A percentile compares a stretch with the other conserved stretches of the same genome.
These are phyloP conservation scores for Turnix velox DNA, from an alignment of 2,113 vertebrate genomes.

Conservation along the genomic window DNA sequence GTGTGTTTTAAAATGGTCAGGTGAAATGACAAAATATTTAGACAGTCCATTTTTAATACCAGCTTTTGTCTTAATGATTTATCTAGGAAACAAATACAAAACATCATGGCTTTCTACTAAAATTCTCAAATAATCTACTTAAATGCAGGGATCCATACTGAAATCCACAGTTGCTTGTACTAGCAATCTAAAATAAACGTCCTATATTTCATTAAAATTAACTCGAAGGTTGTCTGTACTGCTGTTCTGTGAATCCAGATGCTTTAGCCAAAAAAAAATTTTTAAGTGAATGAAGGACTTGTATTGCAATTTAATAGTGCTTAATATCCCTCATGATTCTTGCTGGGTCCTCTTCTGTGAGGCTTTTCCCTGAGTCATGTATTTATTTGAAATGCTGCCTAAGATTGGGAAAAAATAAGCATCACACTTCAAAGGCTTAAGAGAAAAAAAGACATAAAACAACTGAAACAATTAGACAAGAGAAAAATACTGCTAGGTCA, in stretches of 20 bases:
- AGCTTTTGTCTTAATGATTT: slow-evolving; percentile 49
- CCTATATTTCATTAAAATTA: slow-evolving; percentile 43
- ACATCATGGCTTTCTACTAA: slow-evolving; percentile 66
- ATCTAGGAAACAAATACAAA: slow-evolving; percentile 64
- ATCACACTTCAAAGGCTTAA: background rate
- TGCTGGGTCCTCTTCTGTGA: slow-evolving; percentile 83
- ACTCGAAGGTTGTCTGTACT: slow-evolving; percentile 57
- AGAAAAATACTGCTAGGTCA: background rate
- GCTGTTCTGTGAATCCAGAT: slow-evolving; percentile 65
- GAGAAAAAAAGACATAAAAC: background rate
- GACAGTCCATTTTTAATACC: slow-evolving; percentile 47
- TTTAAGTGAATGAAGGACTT: slow-evolving; percentile 26
- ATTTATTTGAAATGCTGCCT: slow-evolving; percentile 87
- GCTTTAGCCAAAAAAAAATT: slow-evolving; percentile 47
- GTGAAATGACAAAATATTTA: slow-evolving; percentile 51
- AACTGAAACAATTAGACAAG: background rate
- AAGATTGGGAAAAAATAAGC: slow-evolving; percentile 45
- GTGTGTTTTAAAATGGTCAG: slow-evolving; percentile 57
- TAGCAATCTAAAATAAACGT: slow-evolving; percentile 61
- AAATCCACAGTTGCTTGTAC: slow-evolving; percentile 49
- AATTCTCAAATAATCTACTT: slow-evolving; percentile 60
- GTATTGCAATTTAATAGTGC: slow-evolving; percentile 50
- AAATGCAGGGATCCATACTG: slow-evolving; percentile 43
- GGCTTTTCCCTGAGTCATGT: slow-evolving; percentile 83
- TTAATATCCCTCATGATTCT: slow-evolving; percentile 76